phyloP scores from a whole-genome alignment of 2,797 vertebrate species.

The Argyrosomus regius region DNA sequence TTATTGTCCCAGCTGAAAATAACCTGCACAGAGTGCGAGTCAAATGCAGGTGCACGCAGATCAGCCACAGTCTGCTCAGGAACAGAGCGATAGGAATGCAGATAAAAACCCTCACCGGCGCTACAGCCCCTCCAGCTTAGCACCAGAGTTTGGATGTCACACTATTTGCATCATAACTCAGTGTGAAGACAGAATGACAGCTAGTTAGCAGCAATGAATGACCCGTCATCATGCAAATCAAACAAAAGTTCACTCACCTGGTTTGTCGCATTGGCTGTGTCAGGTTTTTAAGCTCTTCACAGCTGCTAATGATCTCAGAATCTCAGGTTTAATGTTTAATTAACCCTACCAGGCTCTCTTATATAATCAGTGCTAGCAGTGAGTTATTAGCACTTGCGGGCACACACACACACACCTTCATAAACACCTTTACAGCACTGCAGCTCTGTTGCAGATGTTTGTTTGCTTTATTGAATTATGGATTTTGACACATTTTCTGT shows the following conservation, averaged over 20 bases:
- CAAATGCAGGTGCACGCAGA: conserved; percentile 48
- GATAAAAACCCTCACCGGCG: not conserved
- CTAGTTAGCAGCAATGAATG: not conserved
- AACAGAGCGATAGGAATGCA: conserved; percentile 2
- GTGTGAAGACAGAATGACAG: not conserved
- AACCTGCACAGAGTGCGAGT: conserved; percentile 40
- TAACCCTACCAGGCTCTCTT: conserved; percentile 3
- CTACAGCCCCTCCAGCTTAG: not conserved
- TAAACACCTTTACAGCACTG: conserved; percentile 3
- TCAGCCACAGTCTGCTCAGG: not conserved
- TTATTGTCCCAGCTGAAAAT: conserved; percentile 59
- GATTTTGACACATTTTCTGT: not conserved
- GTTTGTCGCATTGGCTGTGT: conserved; percentile 1
- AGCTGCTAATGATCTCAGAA: not conserved
- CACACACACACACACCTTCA: not conserved
- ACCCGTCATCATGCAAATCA: not conserved
- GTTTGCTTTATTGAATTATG: conserved; percentile 2
- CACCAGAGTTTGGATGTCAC: not conserved
- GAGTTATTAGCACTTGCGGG: not conserved
- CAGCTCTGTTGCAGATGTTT: not conserved
- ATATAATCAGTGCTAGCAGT: not conserved
- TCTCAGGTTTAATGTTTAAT: conserved; percentile 7
- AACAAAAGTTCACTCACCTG: not conserved
- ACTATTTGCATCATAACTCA: not conserved
- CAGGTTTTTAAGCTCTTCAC: not conserved